These are phyloP conservation scores for Mobula hypostoma DNA, from an alignment of 2,113 vertebrate species.

Conservation along the genomic window DNA sequence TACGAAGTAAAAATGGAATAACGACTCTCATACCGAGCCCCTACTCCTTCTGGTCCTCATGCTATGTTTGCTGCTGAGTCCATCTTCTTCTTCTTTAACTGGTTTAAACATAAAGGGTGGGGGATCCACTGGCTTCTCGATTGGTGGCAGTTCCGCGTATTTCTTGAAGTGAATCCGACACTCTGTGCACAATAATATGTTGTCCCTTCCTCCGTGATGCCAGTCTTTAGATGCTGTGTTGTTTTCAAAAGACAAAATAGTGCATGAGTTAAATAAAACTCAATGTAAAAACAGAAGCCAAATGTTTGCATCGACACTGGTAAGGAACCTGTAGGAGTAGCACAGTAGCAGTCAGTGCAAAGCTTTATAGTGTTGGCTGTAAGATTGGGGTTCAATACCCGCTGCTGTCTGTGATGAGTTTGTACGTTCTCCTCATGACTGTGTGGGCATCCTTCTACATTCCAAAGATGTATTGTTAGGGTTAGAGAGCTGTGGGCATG, in stretches of 20 bases:
- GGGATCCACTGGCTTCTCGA: constrained; percentile 95
- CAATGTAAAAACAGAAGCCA: background rate
- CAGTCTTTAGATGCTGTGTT: constrained; percentile 90
- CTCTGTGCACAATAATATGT: constrained; percentile 91
- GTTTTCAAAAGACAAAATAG: background rate
- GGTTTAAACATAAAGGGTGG: constrained; percentile 99
- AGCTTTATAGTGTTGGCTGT: too few species aligned
- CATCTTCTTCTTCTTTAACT: constrained; percentile 98
- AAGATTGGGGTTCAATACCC: too few species aligned
- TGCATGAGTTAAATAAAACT: too few species aligned
- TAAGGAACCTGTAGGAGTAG: background rate
- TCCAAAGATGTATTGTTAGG: too few species aligned
- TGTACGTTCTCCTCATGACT: too few species aligned
- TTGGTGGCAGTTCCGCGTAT: constrained; percentile 96
- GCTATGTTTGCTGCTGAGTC: constrained; percentile 96
- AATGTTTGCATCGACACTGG: background rate
- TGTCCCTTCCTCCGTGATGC: constrained; percentile 97
- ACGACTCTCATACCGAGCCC: constrained; percentile 72
- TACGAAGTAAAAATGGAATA: background rate
- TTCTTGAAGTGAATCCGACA: constrained; percentile 99
- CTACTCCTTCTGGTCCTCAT: constrained; percentile 97
- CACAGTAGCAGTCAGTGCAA: too few species aligned
- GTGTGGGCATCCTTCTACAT: too few species aligned
- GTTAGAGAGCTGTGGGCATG: too few species aligned
- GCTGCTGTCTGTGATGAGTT: too few species aligned